Base-by-base conservation (phyloP, 2,888 invertebrate species). In the Philereme transversata region DNA sequence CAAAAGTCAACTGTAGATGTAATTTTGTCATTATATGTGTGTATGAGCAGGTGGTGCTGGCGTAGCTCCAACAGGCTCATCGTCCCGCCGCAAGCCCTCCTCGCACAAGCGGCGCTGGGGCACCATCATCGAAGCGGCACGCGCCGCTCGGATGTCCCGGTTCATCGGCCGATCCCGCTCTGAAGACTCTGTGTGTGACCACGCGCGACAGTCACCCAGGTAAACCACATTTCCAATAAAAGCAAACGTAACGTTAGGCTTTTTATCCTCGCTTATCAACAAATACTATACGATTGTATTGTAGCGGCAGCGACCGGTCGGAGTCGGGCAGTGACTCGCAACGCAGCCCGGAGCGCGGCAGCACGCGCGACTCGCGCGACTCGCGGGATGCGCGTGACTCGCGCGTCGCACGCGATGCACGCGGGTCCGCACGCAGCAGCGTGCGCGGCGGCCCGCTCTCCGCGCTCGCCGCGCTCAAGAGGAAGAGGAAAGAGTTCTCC, bases 121-220 rank as follows among this genome's bases (percentile, higher is more conserved):
- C 64, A 97, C 97, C 45, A 92, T 97, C 64, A 97, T 97, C 80
- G 97, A 97, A 82, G 97, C 97, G 49, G 97, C 97, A 46, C 96
- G 96, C 78, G 95, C 95, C 64, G 97, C 96, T 36, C 94, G 95
- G 75, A 96, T 97, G 51, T 95, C 96, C 35, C 94, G 96, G 67
- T 93, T 97, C 75, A 96, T 97, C 69, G 97, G 97, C 38, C 94
- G 96, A 70, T 95, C 95, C 50, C 81, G 91, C 68, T 97, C 97
- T 3, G 97, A 97, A 86, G 97, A 97, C 84, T 97, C 97, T 7
- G 97, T 97, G 54, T 93, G 93, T 78, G 93, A 93, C 67, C 92
- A 74, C 93, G 93, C 81, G 80, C 76, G 94, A 90, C 79, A 95
- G 91, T 82, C 95, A 92, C 65, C 89, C 65, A 86, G 90, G 90